Conservation (phyloP, 1,140 invertebrate species). For the Orius laevigatus region DNA sequence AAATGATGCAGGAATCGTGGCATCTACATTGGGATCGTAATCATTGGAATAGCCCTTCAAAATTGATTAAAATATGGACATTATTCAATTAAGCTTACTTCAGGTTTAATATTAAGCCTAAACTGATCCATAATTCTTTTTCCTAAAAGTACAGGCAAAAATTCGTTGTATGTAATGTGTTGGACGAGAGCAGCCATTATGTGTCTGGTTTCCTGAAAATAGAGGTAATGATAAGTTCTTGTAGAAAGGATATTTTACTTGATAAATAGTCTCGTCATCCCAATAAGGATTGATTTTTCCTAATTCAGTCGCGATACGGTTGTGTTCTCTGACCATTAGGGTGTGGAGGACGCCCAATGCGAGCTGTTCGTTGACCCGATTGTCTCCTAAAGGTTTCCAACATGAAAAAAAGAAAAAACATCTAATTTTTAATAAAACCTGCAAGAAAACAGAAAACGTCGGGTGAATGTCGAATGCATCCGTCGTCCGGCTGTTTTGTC, state of each 20-base stretch:
- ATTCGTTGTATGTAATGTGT: conserved; percentile 79
- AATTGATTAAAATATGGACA: not conserved
- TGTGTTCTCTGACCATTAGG: conserved; percentile 75
- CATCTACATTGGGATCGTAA: conserved; percentile 45
- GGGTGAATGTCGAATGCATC: conserved; percentile 30
- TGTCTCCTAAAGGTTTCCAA: conserved; percentile 20
- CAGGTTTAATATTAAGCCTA: conserved; percentile 63
- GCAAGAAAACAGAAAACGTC: conserved; percentile 38
- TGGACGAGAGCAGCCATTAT: conserved; percentile 72
- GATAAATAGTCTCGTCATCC: conserved; percentile 70
- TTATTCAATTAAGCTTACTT: conserved; percentile 28
- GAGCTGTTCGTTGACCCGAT: conserved; percentile 39
- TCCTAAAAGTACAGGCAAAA: conserved; percentile 70
- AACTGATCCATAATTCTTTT: conserved; percentile 30
- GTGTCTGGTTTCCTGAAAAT: conserved; percentile 66
- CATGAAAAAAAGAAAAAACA: not conserved
- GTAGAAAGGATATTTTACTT: too few relatives aligned
- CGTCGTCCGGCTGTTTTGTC: conserved; percentile 32
- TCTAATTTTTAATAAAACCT: conserved; percentile 23
- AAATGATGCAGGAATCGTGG: conserved; percentile 45
- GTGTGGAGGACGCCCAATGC: conserved; percentile 50
- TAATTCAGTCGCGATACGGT: conserved; percentile 61
- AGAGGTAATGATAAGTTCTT: too few relatives aligned
- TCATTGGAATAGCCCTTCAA: conserved; percentile 26
- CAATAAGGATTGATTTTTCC: conserved; percentile 66